Percentiles rank a stretch among this genome's conserved stretches.
These are phyloP conservation scores for Acrocephalus arundinaceus DNA, from an alignment of 2,113 vertebrate genomes.

Conservation along the genomic window DNA sequence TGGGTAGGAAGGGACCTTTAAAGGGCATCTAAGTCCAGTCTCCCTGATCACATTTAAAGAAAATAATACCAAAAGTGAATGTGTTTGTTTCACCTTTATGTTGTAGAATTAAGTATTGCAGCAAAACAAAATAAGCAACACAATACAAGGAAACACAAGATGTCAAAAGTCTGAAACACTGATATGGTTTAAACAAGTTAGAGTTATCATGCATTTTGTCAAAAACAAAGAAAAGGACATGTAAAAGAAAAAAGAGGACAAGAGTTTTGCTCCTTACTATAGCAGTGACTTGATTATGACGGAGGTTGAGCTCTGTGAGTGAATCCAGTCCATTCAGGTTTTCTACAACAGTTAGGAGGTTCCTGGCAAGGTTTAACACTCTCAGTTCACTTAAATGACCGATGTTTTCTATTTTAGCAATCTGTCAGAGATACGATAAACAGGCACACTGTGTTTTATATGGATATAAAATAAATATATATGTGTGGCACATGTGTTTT, in stretches of 20 bases:
- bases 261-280: slow-evolving; percentile 80
- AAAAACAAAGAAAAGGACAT: background rate
- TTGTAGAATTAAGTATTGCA: background rate
- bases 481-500: accelerated
- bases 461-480: background rate
- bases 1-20: background rate
- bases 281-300: slow-evolving; percentile 84
- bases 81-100: background rate
- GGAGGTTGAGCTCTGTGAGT: slow-evolving; percentile 89
- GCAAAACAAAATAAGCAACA: background rate
- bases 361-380: slow-evolving; percentile 92
- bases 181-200: background rate
- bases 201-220: background rate
- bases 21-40: background rate
- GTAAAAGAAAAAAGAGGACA: background rate
- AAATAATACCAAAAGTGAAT: background rate
- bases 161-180: background rate
- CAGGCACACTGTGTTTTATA: background rate
- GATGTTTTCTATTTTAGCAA: slow-evolving; percentile 87
- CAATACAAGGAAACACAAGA: background rate
- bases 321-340: slow-evolving; percentile 85
- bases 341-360: slow-evolving; percentile 83
- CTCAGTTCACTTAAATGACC: slow-evolving; percentile 83
- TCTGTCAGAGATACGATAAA: slow-evolving; percentile 73
- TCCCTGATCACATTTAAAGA: background rate